Base-by-base conservation (phyloP, 2,113 vertebrate genomes). In the Anas platyrhynchos region DNA sequence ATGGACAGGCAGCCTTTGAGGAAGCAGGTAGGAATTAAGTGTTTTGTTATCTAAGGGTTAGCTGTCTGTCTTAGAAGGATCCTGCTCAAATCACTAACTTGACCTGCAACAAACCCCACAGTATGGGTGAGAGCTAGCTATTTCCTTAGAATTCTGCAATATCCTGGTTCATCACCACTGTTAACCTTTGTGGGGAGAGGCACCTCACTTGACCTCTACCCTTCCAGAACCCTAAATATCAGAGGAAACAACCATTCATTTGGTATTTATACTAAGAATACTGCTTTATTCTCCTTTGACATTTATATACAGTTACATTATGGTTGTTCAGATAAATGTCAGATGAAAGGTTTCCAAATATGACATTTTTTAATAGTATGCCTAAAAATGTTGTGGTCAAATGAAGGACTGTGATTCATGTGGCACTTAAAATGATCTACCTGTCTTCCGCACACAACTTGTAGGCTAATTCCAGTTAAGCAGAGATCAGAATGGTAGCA, bases 301-400 rank as follows among this genome's bases (percentile, higher is more conserved):
- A 97, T 97, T 97, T 97, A 96, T 95, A 91, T 96, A 88, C 89
- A 95, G 83, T 87, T 96, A 83, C 75, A 73, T 95, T 97, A 83
- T 86, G 83, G 68, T 89, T 97, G 95, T 96, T 91, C 83, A 91
- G 94, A 96, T 97, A 97, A 97, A 97, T 97, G 97, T 97, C 97
- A 96, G 88, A 96, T 31, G 90, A 96, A 97, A 96, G 96, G 93
- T 97, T 96, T 95, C 82, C 55, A 94, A 93, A 91, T 88, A 78
- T 96, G 96, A 96, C 91, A 95, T 96, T 97, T 97, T 95, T 96
- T 92, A 95, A 96, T 82, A 93, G 89, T 85, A 82, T 88, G 89
- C 91, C 93, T 96, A 94, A 92, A 95, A 96, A 75, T 75, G 68
- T 74, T 93, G 89, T 22, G 20, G 92, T 97, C 72, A 94, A 93